A percentile compares a stretch with the other conserved stretches of the same genome.
Evolutionary conservation across 2,113 vertebrate species (phyloP).

Genomic region (Tyrannus savana): DNA sequence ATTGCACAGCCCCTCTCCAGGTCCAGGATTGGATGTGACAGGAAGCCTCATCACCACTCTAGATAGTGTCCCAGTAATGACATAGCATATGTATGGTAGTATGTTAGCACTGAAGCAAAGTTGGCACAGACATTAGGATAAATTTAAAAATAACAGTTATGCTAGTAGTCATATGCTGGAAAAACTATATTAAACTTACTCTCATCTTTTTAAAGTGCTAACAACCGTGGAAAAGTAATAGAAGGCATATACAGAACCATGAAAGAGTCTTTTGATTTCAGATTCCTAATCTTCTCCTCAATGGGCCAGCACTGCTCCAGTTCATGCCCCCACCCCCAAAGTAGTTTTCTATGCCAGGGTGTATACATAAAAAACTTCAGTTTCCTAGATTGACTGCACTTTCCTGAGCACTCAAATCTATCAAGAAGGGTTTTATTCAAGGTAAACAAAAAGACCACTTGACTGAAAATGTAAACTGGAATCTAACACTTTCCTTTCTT

Average conservation of each 20-base stretch:
- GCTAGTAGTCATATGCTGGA: neutral
- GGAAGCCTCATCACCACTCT: neutral
- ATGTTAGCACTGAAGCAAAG: neutral
- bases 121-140: neutral
- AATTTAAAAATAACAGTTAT: neutral
- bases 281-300: neutral
- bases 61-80: neutral
- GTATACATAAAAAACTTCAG: neutral
- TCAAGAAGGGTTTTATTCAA: conserved; percentile 3
- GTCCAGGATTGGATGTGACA: neutral
- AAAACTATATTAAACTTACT: neutral
- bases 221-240: neutral
- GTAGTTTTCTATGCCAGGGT: neutral
- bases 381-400: neutral
- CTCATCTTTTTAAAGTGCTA: neutral
- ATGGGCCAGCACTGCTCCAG: neutral
- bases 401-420: neutral
- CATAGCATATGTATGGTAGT: neutral
- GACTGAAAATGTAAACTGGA: neutral
- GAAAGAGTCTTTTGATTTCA: conserved; percentile 5
- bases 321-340: neutral
- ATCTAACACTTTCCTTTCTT: neutral
- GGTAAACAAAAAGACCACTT: conserved; percentile 5
- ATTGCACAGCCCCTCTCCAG: neutral
- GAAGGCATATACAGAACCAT: neutral